Evolutionary conservation across 2,888 invertebrate species (phyloP), one percentile per base, ranked within the genome.

Genomic region (Emmelina monodactyla): DNA sequence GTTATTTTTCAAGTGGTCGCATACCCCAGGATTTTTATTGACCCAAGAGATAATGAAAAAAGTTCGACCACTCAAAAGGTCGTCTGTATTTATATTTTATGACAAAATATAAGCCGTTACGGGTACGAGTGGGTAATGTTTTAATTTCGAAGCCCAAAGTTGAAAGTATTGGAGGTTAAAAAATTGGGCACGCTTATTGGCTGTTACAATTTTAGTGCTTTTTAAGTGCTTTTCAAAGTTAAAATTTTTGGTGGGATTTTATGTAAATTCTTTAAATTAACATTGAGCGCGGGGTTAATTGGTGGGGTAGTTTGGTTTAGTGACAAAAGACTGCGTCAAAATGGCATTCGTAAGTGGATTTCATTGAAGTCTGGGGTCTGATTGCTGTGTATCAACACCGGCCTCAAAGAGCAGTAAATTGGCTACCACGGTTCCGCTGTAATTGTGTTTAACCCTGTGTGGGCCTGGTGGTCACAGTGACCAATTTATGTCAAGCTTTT

Each of bases 231-330:
- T 55, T 55, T 58, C 58, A 64, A 72, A 75, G 63, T 73, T 75
- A 63, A 55, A 60, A 55, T 56, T 51, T 55, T 55, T 54, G 56
- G 55, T 56, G 58, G 55, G 62, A 62, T 68, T 73, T 76, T 73
- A 76, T 78, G 78, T 67, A 76, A 75, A 75, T 76, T 59, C 45
- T 51, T 53, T n/a, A n/a, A n/a, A n/a, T n/a, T n/a, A n/a, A n/a
- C n/a, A n/a, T n/a, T n/a, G n/a, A n/a, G n/a, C n/a, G n/a, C n/a
- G n/a, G n/a, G n/a, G n/a, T n/a, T n/a, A n/a, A n/a, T n/a, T n/a
- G n/a, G n/a, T n/a, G n/a, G n/a, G n/a, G n/a, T n/a, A n/a, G n/a
- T n/a, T n/a, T n/a, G n/a, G n/a, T n/a, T n/a, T n/a, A n/a, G n/a
- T n/a, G n/a, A n/a, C n/a, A n/a, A n/a, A n/a, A n/a, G n/a, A n/a